A percentile compares a stretch with the other conserved stretches of the same genome.
These are phyloP conservation scores for Megalopta genalis DNA, from an alignment of 1,140 invertebrate genomes.

Conservation along the genomic window DNA sequence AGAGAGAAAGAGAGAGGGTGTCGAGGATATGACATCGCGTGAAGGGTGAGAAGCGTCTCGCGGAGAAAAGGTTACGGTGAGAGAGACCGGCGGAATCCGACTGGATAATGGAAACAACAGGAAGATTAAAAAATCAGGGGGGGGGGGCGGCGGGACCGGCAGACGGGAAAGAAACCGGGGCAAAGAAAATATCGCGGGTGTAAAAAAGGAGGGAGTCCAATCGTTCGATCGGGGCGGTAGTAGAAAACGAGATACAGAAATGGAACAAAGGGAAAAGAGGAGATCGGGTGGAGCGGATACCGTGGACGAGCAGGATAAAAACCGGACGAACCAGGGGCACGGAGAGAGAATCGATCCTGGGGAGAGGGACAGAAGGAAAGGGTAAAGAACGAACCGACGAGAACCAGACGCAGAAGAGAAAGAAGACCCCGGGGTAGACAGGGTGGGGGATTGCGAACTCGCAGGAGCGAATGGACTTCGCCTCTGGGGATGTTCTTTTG, in stretches of 20 bases:
- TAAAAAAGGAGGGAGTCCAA: neutral
- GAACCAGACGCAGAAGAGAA: neutral
- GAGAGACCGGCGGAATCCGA: no score
- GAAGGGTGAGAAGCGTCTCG: neutral
- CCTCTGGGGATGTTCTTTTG: slow-evolving; percentile 72
- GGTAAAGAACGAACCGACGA: neutral
- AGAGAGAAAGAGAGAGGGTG: neutral
- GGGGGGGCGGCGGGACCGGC: no score
- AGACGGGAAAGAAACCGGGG: neutral
- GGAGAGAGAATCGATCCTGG: neutral
- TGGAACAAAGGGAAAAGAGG: neutral
- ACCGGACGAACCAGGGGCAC: neutral
- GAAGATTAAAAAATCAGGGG: no score
- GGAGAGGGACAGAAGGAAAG: neutral
- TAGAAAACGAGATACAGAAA: neutral
- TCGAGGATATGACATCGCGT: neutral
- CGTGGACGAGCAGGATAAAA: neutral
- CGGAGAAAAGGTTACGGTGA: neutral
- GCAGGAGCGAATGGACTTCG: slow-evolving; percentile 63
- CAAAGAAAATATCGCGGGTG: neutral
- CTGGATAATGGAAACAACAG: no score
- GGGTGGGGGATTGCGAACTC: slow-evolving; percentile 45
- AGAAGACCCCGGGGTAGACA: neutral
- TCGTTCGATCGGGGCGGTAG: neutral
- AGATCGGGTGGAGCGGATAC: neutral